Evolutionary conservation across 2,797 vertebrate species (phyloP), one percentile per base, ranked within the genome.

Genomic region (Eulemur mongoz): DNA sequence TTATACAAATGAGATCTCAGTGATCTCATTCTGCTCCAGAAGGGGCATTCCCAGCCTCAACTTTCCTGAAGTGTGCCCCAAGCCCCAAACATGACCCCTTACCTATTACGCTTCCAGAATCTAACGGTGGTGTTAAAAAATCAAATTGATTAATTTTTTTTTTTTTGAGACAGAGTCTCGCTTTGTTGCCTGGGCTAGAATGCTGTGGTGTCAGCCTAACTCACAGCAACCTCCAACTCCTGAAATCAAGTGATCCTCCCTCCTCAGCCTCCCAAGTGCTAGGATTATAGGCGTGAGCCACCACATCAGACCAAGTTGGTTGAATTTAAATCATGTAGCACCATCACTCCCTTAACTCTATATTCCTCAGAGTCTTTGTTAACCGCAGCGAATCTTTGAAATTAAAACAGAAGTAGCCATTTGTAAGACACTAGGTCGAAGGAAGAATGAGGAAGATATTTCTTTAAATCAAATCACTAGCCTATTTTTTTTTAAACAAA

Each of bases 341-440:
- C 18, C 1, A 0, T 83, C 59, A 65, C 45, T 65, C 23, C 5
- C 35, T 30, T 38, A 52, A 63, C 48, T 57, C 35, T 35, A 2
- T 38, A 38, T 67, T 80, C 25, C 38, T 80, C 45, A 27, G 11
- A 72, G 35, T 35, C 61, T 84, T 79, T 32, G 50, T 54, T 54
- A 84, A 91, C 25, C 20, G 32, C 67, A 75, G 40, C 22, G 40
- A 86, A 54, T 48, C 35, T 91, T 40, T 32, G 27, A 91, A 70
- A 78, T 95, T 67, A 54, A 89, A 95, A 69, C 12, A 59, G 32
- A 94, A 80, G 32, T 43, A 85, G 87, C 45, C 72, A 88, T 93
- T 75, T 88, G 67, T 91, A 94, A 75, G 38, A 93, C 32, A 12
- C 32, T 67, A 50, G 40, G 45, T 48, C n/a, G 54, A 89, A 73